Percentiles rank a stretch among this genome's conserved stretches.
phyloP scores from a whole-genome alignment of 2,113 vertebrate genomes.

The Tenebrosternarchus preto region DNA sequence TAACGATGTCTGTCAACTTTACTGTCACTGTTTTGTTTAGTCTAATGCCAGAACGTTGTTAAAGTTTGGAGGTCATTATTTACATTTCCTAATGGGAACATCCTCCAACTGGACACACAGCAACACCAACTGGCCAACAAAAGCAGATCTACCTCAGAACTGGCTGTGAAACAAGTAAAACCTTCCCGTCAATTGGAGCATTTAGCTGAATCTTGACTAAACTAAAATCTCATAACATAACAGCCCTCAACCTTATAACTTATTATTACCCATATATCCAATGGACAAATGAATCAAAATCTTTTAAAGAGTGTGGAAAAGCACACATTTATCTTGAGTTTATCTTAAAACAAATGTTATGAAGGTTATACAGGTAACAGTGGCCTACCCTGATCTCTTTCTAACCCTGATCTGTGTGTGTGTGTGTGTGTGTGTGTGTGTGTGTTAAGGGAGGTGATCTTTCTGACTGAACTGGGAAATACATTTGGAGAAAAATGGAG shows the following conservation, averaged over 20 bases:
- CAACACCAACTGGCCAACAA: constrained; percentile 58
- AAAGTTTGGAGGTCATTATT: constrained; percentile 66
- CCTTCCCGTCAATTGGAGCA: constrained; percentile 1
- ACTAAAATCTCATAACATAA: not conserved
- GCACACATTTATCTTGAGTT: constrained; percentile 9
- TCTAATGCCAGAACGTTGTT: constrained; percentile 57
- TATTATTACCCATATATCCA: constrained; percentile 5
- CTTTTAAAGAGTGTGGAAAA: no score
- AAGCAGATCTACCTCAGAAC: constrained; percentile 66
- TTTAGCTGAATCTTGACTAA: not conserved
- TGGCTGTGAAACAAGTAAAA: constrained; percentile 54
- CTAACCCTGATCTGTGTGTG: not conserved
- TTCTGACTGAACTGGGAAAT: constrained; percentile 3
- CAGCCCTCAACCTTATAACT: not conserved
- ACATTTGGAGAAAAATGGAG: not conserved
- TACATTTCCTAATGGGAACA: constrained; percentile 63
- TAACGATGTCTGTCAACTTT: not conserved
- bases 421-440: constrained; percentile 8
- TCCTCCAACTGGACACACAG: constrained; percentile 64
- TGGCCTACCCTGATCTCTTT: constrained; percentile 1
- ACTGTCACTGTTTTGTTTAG: constrained; percentile 6
- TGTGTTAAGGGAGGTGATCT: not conserved
- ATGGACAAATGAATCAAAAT: constrained; percentile 2
- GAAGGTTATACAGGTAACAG: constrained; percentile 2
- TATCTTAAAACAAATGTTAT: constrained; percentile 37